A percentile compares a stretch with the other conserved stretches of the same genome.
Conservation (phyloP, 2,113 vertebrate genomes). For the Anthoscopus minutus region DNA sequence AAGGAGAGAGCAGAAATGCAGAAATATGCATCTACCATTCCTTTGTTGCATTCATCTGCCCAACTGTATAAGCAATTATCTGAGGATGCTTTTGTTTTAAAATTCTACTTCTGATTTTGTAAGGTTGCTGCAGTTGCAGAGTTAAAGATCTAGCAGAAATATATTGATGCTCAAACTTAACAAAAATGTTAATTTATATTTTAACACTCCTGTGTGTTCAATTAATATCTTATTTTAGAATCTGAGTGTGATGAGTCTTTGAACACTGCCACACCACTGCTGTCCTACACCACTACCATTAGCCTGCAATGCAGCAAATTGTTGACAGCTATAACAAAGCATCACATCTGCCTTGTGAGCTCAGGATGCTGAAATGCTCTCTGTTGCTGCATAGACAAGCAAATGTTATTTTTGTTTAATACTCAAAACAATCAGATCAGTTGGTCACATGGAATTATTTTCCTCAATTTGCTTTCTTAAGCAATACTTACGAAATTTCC, state of each 20-base stretch:
- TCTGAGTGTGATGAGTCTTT: neutral
- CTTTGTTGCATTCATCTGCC: neutral
- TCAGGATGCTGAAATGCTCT: neutral
- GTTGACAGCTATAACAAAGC: slow-evolving; percentile 59
- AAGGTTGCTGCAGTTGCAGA: neutral
- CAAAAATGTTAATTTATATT: slow-evolving; percentile 14
- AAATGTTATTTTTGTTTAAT: neutral
- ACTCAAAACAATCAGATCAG: neutral
- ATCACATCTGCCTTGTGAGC: slow-evolving; percentile 1
- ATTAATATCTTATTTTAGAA: slow-evolving; percentile 20
- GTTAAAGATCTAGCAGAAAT: neutral
- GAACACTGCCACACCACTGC: neutral
- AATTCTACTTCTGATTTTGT: slow-evolving; percentile 2
- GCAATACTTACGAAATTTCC: neutral
- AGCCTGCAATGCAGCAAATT: slow-evolving; percentile 56
- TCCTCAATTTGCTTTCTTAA: neutral
- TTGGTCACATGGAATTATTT: neutral
- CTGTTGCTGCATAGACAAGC: neutral
- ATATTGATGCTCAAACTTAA: neutral
- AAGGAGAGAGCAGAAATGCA: neutral
- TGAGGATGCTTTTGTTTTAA: neutral
- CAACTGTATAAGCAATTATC: neutral
- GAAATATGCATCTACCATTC: neutral
- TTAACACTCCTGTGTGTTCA: neutral
- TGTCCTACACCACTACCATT: slow-evolving; percentile 13